Evolutionary conservation across 2,888 invertebrate species (phyloP).

Genomic region (Megamerina dolium): DNA sequence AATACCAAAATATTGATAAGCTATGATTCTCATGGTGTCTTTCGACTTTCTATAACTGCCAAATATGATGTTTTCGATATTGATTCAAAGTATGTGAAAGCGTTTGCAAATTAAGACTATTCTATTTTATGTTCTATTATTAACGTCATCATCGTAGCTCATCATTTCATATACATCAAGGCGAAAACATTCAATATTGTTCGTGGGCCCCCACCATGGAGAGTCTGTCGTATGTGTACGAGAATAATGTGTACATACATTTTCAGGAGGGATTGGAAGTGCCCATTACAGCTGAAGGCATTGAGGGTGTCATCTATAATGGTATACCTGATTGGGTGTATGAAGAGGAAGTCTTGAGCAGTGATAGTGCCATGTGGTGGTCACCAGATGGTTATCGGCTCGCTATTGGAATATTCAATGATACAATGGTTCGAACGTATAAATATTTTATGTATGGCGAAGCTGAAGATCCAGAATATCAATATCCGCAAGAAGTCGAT

Average conservation of each 20-base stretch:
- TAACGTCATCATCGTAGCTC: conserved; percentile 14
- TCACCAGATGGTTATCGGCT: conserved; percentile 63
- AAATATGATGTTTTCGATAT: conserved; percentile 60
- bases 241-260: conserved; percentile 61
- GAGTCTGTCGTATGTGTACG: conserved; percentile 58
- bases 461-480: conserved; percentile 53
- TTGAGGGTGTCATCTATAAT: conserved; percentile 64
- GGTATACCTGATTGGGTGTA: conserved; percentile 91
- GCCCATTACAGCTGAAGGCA: conserved; percentile 58
- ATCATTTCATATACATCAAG: conserved; percentile 51
- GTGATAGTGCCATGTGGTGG: conserved; percentile 73
- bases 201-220: conserved; percentile 55
- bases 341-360: conserved; percentile 77
- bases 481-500: conserved; percentile 61
- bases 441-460: conserved; percentile 63
- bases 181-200: conserved; percentile 58
- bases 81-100: conserved; percentile 50
- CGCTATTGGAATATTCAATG: conserved; percentile 68
- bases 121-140: too few species aligned
- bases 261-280: conserved; percentile 38
- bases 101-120: too few species aligned
- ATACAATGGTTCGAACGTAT: conserved; percentile 60
- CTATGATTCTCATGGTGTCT: conserved; percentile 45
- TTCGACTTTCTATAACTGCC: conserved; percentile 61
- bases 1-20: conserved; percentile 41